Evolutionary conservation across 2,888 invertebrate species (phyloP).

Genomic region (Orthonevra nobilis): DNA sequence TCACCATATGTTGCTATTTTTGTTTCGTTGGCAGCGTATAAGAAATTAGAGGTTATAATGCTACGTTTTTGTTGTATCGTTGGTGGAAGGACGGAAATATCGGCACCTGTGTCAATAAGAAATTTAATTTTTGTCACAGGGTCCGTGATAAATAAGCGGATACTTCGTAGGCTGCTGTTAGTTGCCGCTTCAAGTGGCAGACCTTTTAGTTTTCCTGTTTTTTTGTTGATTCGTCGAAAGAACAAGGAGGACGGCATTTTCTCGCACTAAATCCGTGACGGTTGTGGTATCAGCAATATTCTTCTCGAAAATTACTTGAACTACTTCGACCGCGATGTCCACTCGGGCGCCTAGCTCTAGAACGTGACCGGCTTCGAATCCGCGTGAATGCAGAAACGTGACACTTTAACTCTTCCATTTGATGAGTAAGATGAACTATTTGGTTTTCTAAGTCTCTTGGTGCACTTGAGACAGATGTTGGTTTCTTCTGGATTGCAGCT

Average conservation of each 20-base stretch:
- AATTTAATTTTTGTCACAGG: not conserved
- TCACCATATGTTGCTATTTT: not conserved
- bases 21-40: slow-evolving; percentile 4
- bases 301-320: not conserved
- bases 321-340: not conserved
- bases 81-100: slow-evolving; percentile 10
- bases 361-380: not conserved
- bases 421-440: not conserved
- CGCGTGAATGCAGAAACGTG: not conserved
- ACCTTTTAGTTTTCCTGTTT: slow-evolving; percentile 18
- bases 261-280: slow-evolving; percentile 42
- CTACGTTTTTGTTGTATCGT: slow-evolving; percentile 3
- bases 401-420: not conserved
- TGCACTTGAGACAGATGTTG: not conserved
- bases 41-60: not conserved
- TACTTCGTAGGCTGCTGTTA: slow-evolving; percentile 6
- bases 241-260: slow-evolving; percentile 40
- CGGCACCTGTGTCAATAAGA: slow-evolving; percentile 16
- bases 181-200: no score
- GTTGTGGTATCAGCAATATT: slow-evolving; percentile 19
- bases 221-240: not conserved
- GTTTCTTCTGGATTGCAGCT: not conserved
- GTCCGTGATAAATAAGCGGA: slow-evolving; percentile 18
- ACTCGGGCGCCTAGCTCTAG: not conserved
- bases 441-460: not conserved